Evolutionary conservation across 2,113 vertebrate species (phyloP).

Genomic region (Cyprinus carpio): DNA sequence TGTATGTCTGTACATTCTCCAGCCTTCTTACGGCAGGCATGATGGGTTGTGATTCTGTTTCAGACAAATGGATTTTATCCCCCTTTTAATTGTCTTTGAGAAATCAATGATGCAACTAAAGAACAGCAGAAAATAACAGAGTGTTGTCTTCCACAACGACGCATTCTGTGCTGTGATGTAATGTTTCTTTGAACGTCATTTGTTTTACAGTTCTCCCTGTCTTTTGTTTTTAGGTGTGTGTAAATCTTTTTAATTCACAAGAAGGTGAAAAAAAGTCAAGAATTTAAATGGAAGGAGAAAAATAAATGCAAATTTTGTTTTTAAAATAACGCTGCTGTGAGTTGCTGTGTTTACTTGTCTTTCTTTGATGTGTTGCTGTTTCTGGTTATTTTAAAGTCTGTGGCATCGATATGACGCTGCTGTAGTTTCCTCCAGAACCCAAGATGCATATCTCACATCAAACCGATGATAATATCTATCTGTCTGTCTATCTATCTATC

Average conservation of each 20-base stretch:
- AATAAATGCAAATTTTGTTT: constrained; percentile 73
- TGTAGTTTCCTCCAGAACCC: neutral
- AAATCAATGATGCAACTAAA: constrained; percentile 56
- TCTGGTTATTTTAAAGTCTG: neutral
- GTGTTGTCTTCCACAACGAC: constrained; percentile 68
- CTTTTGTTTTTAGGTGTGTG: constrained; percentile 54
- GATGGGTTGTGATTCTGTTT: constrained; percentile 57
- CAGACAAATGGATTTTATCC: constrained; percentile 53
- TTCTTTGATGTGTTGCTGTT: neutral
- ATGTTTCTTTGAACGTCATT: constrained; percentile 45
- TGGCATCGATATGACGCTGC: neutral
- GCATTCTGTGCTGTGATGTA: constrained; percentile 65
- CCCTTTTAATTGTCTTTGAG: constrained; percentile 41
- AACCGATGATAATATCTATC: too few relatives aligned
- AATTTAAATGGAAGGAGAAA: constrained; percentile 69
- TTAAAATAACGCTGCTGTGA: constrained; percentile 64
- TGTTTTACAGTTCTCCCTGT: constrained; percentile 56
- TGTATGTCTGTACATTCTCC: constrained; percentile 46
- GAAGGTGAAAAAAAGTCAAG: constrained; percentile 57
- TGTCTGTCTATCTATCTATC: too few relatives aligned
- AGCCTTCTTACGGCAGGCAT: constrained; percentile 56
- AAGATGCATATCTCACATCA: neutral
- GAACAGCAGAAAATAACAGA: constrained; percentile 39
- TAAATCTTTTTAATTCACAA: constrained; percentile 69
- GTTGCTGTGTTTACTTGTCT: neutral